phyloP scores from a whole-genome alignment of 2,113 vertebrate species.

The Eira barbara region DNA sequence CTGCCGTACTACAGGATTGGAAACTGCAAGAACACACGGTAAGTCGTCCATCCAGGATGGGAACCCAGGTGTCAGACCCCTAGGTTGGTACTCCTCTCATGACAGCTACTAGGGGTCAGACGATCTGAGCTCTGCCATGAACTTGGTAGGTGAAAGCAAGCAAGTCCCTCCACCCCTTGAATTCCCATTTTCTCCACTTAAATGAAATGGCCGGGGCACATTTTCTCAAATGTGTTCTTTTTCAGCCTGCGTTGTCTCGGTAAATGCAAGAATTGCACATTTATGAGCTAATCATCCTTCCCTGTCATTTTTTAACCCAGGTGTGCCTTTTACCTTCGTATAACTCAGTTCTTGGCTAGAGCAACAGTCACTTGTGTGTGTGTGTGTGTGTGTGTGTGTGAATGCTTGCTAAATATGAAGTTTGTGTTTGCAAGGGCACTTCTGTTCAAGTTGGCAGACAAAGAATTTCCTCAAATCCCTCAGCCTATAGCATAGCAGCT shows the following conservation, averaged over 20 bases:
- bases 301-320: neutral
- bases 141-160: neutral
- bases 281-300: neutral
- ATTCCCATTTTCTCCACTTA: neutral
- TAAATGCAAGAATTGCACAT: neutral
- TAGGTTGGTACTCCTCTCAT: neutral
- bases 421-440: neutral
- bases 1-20: neutral
- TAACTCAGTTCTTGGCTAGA: neutral
- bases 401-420: neutral
- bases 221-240: neutral
- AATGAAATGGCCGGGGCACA: neutral
- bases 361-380: neutral
- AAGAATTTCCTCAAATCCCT: constrained; percentile 15
- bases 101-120: neutral
- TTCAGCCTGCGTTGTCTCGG: neutral
- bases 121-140: neutral
- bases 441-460: neutral
- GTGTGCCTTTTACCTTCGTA: neutral
- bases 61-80: neutral
- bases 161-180: neutral
- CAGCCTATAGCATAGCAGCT: neutral
- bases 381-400: too few relatives aligned
- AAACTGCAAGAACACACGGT: neutral
- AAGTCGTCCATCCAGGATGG: neutral